Base-by-base conservation (phyloP, 2,113 vertebrate species). In the Corythornis vintsioides region DNA sequence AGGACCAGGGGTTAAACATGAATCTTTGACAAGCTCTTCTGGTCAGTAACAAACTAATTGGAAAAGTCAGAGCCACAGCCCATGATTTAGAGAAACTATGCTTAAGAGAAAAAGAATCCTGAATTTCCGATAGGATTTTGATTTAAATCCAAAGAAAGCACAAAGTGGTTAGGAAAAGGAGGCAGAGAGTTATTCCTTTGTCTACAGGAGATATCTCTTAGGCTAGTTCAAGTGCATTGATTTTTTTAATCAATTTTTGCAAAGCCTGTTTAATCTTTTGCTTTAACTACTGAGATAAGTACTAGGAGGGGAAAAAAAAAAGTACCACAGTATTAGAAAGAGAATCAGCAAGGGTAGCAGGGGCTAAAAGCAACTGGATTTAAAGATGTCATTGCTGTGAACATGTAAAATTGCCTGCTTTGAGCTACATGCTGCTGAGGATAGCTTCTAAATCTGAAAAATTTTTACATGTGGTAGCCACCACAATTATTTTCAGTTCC, bases 11-110 rank as follows among this genome's bases (percentile, higher is more conserved):
- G 28, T 28, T 77, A 53, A 16, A 35, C 42, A 57, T 81, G 52
- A 88, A 86, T 80, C 69, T 88, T 57, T 70, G 43, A 73, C 69
- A 64, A n/a, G 43, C 26, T 86, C 16, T 77, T 88, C 92, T 88
- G 92, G 83, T 88, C 90, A 88, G 71, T 63, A 94, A 43, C 76
- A 88, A 91, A 47, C 31, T 86, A 80, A 93, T 66, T 80, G 85
- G 60, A 88, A 86, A 95, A 95, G 92, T 67, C 88, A 86, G 72
- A 88, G 17, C 77, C 31, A 35, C 6, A 70, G 64, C 21, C 47
- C 56, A 11, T 88, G 60, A 87, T 89, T 91, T 91, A 89, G 75
- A 86, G 69, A 81, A 88, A 56, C 18, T 75, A 8, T 28, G 17
- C 61, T 70, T 80, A 83, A 86, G 52, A 91, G 64, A 86, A 93